A percentile compares a stretch with the other conserved stretches of the same genome.
Conservation (phyloP, 2,888 invertebrate genomes). For the Chromoteleia sp. region DNA sequence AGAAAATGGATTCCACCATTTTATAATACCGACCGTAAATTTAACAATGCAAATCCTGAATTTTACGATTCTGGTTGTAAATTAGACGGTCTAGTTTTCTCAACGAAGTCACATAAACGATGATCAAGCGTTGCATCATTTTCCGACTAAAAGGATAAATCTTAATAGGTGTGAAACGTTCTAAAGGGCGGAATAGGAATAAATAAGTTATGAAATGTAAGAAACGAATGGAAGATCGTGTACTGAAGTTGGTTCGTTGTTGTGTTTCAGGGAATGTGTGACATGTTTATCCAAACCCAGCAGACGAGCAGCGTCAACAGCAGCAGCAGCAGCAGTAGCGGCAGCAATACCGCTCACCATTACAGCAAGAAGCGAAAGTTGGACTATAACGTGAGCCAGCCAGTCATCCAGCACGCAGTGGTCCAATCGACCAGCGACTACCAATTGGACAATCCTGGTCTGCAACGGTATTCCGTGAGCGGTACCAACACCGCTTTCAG, state of each 20-base stretch:
- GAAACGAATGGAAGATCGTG: no score
- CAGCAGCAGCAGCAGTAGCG: slow-evolving; percentile 81
- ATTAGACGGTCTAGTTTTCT: slow-evolving; percentile 9
- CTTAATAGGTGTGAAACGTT: no score
- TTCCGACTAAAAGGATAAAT: not conserved
- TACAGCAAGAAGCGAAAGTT: slow-evolving; percentile 85
- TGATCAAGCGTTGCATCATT: slow-evolving; percentile 8
- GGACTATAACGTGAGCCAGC: slow-evolving; percentile 84
- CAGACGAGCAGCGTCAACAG: slow-evolving; percentile 86
- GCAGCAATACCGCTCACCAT: slow-evolving; percentile 83
- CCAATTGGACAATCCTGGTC: slow-evolving; percentile 84
- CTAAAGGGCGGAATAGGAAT: no score
- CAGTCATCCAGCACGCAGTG: slow-evolving; percentile 84
- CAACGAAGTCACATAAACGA: not conserved
- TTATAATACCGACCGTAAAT: not conserved
- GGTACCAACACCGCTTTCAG: slow-evolving; percentile 81
- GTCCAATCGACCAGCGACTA: slow-evolving; percentile 84
- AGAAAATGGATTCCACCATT: not conserved
- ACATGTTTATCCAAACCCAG: slow-evolving; percentile 92
- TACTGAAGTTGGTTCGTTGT: slow-evolving; percentile 20
- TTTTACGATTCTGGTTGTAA: slow-evolving; percentile 7
- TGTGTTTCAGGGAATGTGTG: slow-evolving; percentile 91
- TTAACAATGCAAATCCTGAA: not conserved
- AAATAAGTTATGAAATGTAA: no score
- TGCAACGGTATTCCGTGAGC: slow-evolving; percentile 82